Conservation (phyloP, 2,113 vertebrate genomes). For the Ictalurus furcatus region DNA sequence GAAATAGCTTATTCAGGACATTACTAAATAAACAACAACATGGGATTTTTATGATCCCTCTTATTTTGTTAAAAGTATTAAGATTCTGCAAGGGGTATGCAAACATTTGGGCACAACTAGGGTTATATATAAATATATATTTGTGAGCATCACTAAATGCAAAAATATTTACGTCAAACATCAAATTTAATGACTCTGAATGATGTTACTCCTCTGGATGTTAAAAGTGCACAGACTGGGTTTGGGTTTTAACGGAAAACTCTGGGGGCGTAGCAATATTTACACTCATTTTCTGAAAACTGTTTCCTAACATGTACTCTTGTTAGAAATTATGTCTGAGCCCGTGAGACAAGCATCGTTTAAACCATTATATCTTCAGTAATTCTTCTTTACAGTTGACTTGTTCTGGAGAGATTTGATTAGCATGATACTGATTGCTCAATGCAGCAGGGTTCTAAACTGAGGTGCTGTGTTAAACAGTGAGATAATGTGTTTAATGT, state of each 20-base stretch:
- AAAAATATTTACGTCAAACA: neutral
- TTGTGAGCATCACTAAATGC: neutral
- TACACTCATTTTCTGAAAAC: neutral
- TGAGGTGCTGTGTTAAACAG: conserved; percentile 18
- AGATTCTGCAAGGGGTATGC: no score
- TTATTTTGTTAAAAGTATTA: no score
- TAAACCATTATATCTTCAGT: conserved; percentile 1
- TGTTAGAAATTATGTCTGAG: neutral
- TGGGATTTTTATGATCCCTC: no score
- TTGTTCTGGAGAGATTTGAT: conserved; percentile 7
- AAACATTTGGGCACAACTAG: no score
- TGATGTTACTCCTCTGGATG: neutral
- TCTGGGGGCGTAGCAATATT: neutral
- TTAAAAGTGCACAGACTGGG: neutral
- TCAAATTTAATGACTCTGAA: neutral
- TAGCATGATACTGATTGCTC: conserved; percentile 14
- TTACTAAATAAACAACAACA: no score
- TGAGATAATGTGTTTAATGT: conserved; percentile 1
- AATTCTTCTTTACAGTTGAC: conserved; percentile 11
- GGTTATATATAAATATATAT: neutral
- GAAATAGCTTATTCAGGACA: no score
- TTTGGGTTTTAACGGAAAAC: neutral
- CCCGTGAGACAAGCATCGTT: neutral
- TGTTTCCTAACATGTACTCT: conserved; percentile 3
- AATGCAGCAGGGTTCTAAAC: neutral